Conservation (phyloP, 1,140 invertebrate species). For the Drosophila serrata region DNA sequence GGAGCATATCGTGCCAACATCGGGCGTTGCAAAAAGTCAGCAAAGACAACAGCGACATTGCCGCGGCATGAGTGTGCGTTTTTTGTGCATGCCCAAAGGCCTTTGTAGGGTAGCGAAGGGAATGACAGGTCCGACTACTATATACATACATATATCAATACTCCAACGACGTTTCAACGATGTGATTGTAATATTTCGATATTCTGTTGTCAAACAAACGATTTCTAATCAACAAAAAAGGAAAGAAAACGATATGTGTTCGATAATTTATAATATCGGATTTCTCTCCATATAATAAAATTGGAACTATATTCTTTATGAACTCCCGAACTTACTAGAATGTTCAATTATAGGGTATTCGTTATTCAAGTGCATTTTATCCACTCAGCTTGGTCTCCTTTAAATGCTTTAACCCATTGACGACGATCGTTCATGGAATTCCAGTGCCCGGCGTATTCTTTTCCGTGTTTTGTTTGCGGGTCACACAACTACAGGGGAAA, state of each 20-base stretch:
- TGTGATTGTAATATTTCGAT: no score
- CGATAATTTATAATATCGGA: no score
- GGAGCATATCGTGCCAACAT: slow-evolving; percentile 62
- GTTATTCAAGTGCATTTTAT: background rate
- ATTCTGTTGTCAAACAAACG: background rate
- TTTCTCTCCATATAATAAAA: no score
- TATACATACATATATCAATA: no score
- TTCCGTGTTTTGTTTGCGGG: slow-evolving; percentile 35
- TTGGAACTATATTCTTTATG: background rate
- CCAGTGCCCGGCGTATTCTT: slow-evolving; percentile 18
- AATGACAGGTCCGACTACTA: background rate
- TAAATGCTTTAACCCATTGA: slow-evolving; percentile 41
- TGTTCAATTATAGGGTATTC: background rate
- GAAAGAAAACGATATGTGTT: no score
- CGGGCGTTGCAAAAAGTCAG: slow-evolving; percentile 45
- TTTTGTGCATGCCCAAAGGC: slow-evolving; percentile 18
- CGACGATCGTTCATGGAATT: slow-evolving; percentile 41
- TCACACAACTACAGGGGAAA: slow-evolving; percentile 27
- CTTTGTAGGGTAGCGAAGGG: slow-evolving; percentile 8
- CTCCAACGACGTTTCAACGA: no score
- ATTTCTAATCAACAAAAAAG: background rate
- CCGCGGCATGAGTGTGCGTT: slow-evolving; percentile 45
- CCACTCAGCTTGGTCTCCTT: slow-evolving; percentile 9
- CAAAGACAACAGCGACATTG: slow-evolving; percentile 54
- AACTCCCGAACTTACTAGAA: background rate